These are phyloP conservation scores for Papilio demoleus DNA, from an alignment of 2,888 invertebrate genomes.

Conservation along the genomic window DNA sequence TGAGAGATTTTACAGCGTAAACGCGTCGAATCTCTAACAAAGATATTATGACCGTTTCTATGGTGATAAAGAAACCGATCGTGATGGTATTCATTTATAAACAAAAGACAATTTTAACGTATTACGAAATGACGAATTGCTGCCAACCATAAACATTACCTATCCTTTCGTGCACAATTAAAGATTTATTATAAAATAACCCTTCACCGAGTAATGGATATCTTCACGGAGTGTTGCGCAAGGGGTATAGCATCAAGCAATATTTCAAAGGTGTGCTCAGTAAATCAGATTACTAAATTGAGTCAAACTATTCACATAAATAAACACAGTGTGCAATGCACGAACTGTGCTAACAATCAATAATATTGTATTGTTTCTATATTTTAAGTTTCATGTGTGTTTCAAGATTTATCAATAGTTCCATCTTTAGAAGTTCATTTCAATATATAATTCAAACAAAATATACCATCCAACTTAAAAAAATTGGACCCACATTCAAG, in stretches of 20 bases:
- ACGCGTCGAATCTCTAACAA: background rate
- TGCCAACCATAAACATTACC: background rate
- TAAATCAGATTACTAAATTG: conserved; percentile 78
- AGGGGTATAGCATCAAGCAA: conserved; percentile 48
- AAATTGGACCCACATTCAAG: too few relatives aligned
- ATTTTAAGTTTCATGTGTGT: background rate
- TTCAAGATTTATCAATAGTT: background rate
- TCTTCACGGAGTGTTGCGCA: conserved; percentile 46
- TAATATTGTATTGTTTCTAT: conserved; percentile 20
- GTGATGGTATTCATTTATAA: background rate
- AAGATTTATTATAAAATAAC: conserved; percentile 42
- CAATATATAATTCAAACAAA: too few relatives aligned
- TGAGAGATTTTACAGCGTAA: background rate
- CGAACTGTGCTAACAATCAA: conserved; percentile 55
- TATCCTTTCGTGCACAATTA: conserved; percentile 40
- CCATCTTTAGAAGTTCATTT: background rate
- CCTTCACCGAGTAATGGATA: conserved; percentile 42
- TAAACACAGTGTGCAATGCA: conserved; percentile 74
- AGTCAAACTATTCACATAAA: conserved; percentile 69
- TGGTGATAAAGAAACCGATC: background rate
- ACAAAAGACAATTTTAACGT: too few relatives aligned
- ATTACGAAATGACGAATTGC: conserved; percentile 16
- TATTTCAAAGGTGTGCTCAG: conserved; percentile 55
- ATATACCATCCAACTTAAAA: too few relatives aligned
- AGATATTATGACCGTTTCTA: background rate